Conservation (phyloP, 2,888 invertebrate genomes). For the Netelia virgata region DNA sequence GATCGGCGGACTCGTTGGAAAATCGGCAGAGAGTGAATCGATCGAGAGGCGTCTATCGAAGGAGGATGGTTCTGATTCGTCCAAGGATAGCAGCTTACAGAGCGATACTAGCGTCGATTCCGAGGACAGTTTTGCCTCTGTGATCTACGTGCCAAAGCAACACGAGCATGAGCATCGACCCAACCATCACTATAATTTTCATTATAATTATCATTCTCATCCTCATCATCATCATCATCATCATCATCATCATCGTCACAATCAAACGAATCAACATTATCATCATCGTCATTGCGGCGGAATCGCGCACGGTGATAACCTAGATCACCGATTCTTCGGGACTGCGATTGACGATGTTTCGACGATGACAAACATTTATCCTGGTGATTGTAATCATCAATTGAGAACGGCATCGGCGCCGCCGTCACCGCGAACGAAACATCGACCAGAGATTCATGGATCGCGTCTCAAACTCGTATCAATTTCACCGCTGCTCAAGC, state of each 20-base stretch:
- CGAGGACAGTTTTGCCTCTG: constrained; percentile 97
- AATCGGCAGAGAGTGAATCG: constrained; percentile 27
- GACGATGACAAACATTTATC: constrained; percentile 85
- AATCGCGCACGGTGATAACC: constrained; percentile 17
- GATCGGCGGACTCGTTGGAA: background rate
- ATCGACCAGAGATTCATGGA: constrained; percentile 89
- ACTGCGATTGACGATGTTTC: constrained; percentile 84
- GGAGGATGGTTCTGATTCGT: constrained; percentile 95
- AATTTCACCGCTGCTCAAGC: constrained; percentile 86
- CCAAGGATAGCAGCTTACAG: constrained; percentile 95
- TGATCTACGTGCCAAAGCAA: constrained; percentile 94
- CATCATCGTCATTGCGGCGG: constrained; percentile 25
- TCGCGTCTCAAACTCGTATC: constrained; percentile 89
- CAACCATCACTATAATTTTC: constrained; percentile 58
- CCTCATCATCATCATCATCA: constrained; percentile 35
- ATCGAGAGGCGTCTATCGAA: constrained; percentile 89
- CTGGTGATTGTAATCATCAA: constrained; percentile 83
- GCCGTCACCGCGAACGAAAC: constrained; percentile 91
- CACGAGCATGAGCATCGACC: constrained; percentile 62
- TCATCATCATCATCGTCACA: constrained; percentile 68
- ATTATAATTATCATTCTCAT: constrained; percentile 67
- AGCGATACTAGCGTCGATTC: constrained; percentile 97
- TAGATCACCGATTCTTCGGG: constrained; percentile 43
- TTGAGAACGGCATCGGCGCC: constrained; percentile 91
- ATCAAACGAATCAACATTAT: constrained; percentile 48